Percentiles rank a stretch among this genome's conserved stretches.
Evolutionary conservation across 2,797 vertebrate species (phyloP).

Genomic region (Helarctos malayanus): DNA sequence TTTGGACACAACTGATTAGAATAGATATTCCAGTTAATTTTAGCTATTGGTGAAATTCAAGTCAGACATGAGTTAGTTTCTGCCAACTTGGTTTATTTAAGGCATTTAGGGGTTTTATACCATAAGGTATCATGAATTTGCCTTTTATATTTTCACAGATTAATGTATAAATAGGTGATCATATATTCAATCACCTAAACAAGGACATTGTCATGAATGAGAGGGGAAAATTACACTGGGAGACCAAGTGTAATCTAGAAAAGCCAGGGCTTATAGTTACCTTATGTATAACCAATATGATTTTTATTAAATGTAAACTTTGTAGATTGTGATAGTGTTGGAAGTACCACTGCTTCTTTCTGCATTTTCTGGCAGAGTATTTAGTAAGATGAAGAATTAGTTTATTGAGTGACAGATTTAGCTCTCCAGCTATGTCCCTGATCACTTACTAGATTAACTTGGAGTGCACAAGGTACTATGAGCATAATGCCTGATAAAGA

Average conservation of each 20-base stretch:
- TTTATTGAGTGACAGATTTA: neutral
- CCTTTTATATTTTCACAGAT: neutral
- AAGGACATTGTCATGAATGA: neutral
- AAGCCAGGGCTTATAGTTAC: neutral
- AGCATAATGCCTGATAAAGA: neutral
- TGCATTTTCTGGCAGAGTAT: slow-evolving; percentile 7
- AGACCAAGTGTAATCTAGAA: neutral
- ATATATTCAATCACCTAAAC: neutral
- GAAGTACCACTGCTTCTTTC: neutral
- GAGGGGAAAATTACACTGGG: neutral
- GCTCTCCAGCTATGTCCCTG: neutral
- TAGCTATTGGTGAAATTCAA: slow-evolving; percentile 61
- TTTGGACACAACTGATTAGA: slow-evolving; percentile 8
- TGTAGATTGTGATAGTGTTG: neutral
- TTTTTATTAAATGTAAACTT: slow-evolving; percentile 14
- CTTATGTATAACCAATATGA: neutral
- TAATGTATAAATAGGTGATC: neutral
- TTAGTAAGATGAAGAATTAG: slow-evolving; percentile 5
- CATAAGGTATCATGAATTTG: neutral
- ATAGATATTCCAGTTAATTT: slow-evolving; percentile 52
- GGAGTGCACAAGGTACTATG: neutral
- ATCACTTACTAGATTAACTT: neutral
- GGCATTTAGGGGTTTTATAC: neutral
- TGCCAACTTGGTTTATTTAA: slow-evolving; percentile 42
- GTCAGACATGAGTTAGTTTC: slow-evolving; percentile 33